phyloP scores from a whole-genome alignment of 2,888 invertebrate genomes.

The Sinohyriopsis cumingii region DNA sequence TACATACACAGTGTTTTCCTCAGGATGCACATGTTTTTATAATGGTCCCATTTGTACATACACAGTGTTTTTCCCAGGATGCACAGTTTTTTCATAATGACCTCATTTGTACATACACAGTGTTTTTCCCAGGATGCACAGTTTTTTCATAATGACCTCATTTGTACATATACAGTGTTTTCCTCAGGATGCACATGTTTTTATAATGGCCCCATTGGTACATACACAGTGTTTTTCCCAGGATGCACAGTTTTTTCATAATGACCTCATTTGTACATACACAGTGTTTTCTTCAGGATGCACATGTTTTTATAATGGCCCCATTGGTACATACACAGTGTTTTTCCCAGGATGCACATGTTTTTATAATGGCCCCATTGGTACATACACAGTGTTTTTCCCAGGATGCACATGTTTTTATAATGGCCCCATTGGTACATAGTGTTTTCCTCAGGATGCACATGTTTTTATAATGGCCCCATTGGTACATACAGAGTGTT shows the following conservation, averaged over 20 bases:
- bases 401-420: background rate
- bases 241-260: background rate
- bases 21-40: background rate
- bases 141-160: background rate
- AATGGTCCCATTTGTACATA: background rate
- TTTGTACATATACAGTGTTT: background rate
- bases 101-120: background rate
- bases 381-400: background rate
- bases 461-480: background rate
- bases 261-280: background rate
- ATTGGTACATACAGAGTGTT: background rate
- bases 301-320: background rate
- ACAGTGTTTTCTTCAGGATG: background rate
- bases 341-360: background rate
- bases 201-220: background rate
- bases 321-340: background rate
- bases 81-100: background rate
- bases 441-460: background rate
- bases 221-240: background rate
- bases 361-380: background rate
- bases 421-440: background rate
- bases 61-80: background rate
- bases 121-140: background rate
- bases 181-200: background rate
- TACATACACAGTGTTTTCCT: background rate